Evolutionary conservation across 2,113 vertebrate species (phyloP).

Genomic region (Equus przewalskii): DNA sequence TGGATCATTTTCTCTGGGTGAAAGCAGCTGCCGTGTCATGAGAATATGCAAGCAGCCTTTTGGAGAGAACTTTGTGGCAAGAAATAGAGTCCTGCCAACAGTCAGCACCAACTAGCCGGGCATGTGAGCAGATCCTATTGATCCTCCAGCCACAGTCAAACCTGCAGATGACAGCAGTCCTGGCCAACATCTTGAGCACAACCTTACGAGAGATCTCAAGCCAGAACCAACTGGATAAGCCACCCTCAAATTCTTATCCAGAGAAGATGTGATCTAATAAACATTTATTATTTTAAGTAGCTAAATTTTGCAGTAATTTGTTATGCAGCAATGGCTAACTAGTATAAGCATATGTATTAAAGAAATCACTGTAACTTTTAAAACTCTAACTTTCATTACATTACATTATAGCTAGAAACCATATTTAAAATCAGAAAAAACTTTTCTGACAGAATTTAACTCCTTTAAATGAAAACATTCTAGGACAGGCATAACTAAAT

Average conservation of each 20-base stretch:
- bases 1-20: neutral
- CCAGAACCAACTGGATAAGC: neutral
- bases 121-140: accelerated
- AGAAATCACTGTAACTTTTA: neutral
- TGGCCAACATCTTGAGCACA: neutral
- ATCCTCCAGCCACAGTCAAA: neutral
- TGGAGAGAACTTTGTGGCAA: neutral
- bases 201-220: neutral
- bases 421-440: neutral
- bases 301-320: neutral
- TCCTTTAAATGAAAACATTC: neutral
- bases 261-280: neutral
- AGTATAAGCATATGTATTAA: neutral
- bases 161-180: neutral
- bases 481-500: neutral
- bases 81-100: neutral
- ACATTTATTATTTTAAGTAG: neutral
- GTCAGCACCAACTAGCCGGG: too few species aligned
- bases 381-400: neutral
- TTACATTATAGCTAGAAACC: neutral
- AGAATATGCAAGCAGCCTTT: neutral
- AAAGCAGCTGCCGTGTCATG: neutral
- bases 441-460: neutral
- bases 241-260: too few species aligned
- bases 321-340: neutral